Base-by-base conservation (phyloP, 2,888 invertebrate genomes). In the Belgica antarctica region DNA sequence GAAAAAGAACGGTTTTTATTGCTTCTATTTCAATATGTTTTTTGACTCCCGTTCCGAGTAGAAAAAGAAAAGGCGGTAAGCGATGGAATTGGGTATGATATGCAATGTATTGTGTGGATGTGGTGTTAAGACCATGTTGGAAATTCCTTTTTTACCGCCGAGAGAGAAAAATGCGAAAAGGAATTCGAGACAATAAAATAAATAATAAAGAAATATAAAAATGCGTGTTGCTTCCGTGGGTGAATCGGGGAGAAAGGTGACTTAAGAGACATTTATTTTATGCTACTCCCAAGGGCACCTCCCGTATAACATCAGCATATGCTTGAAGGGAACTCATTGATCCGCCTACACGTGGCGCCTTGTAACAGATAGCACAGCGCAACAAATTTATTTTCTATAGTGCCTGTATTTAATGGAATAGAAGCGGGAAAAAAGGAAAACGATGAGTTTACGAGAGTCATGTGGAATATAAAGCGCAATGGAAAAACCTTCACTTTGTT, bases 341-440 rank as follows among this genome's bases (percentile, higher is more conserved):
- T 41, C 52, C 52, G 4, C 52, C 52, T 22, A 22, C 52, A 41
- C n/a, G 52, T 10, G 19, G 22, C 17, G 19, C 52, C 12, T 17
- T 8, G 52, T 52, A 52, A 52, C 22, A 52, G 19, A 4, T 19
- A 52, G 52, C 17, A 52, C 27, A 24, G 27, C 59, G 59, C 59
- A 59, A 25, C 27, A 22, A 27, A 59, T 25, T 59, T 27, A n/a
- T n/a, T 27, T 59, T 8, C 2, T 25, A 59, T 25, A 19, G 25
- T 59, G n/a, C 3, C 59, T 59, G 59, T 59, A 19, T 15, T 59
- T 59, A 57, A 59, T 59, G 59, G 59, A 25, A n/a, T n/a, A n/a
- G n/a, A 59, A 59, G 15, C 22, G 52, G 52, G 22, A 52, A 8
- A 22, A 52, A n/a, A 52, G 52, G 22, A 3, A n/a, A 22, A n/a